phyloP scores from a whole-genome alignment of 2,797 vertebrate genomes.

The Bovichtus diacanthus region DNA sequence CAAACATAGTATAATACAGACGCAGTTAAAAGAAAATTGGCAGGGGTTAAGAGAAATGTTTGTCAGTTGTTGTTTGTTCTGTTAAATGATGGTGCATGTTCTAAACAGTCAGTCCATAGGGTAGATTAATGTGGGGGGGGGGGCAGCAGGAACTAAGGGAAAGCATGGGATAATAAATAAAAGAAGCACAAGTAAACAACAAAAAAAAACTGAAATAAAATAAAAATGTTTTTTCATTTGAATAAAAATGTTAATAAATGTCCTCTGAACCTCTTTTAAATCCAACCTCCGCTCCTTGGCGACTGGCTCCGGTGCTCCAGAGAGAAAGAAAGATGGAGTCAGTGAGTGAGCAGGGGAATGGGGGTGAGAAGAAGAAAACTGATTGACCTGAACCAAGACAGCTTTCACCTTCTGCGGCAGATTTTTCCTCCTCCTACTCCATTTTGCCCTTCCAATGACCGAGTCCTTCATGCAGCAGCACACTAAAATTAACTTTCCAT shows the following conservation, averaged over 20 bases:
- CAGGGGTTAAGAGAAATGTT: no score
- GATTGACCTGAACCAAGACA: slow-evolving; percentile 56
- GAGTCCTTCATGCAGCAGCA: slow-evolving; percentile 50
- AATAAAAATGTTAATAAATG: background rate
- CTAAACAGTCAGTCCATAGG: no score
- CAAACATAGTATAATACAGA: background rate
- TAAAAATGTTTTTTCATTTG: no score
- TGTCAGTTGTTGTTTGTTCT: no score
- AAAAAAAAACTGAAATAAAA: no score
- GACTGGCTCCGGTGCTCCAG: slow-evolving; percentile 19
- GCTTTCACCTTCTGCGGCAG: slow-evolving; percentile 31
- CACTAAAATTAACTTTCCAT: slow-evolving; percentile 63
- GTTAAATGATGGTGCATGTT: no score
- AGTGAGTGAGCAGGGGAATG: slow-evolving; percentile 14
- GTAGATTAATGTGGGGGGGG: no score
- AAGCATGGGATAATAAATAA: no score
- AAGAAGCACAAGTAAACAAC: no score
- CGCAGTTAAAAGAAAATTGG: no score
- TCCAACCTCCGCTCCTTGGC: slow-evolving; percentile 35
- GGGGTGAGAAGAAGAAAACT: slow-evolving; percentile 47
- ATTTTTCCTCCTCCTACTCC: slow-evolving; percentile 15
- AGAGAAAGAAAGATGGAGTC: slow-evolving; percentile 27
- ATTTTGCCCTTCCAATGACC: slow-evolving; percentile 62
- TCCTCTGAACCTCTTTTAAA: slow-evolving; percentile 50
- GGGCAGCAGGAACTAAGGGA: no score